Evolutionary conservation across 2,888 invertebrate species (phyloP), one percentile per base, ranked within the genome.

Genomic region (Dicroscelio sp.): DNA sequence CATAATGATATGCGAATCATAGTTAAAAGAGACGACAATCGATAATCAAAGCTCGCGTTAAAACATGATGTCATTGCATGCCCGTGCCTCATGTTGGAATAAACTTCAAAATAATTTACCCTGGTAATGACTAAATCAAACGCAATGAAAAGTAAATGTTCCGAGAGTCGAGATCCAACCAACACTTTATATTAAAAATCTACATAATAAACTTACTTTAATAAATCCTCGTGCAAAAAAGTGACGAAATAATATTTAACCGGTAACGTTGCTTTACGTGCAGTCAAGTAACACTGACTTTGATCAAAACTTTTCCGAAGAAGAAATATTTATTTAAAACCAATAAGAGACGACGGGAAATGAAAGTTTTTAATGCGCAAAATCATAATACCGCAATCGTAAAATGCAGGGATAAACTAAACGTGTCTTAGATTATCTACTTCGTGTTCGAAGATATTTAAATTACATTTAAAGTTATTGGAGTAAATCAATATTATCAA

Each of bases 221-320:
- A 84, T 88, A 78, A 84, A 78, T 84, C 78, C 30, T 33, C 65
- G 17, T 17, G 55, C 30, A n/a, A n/a, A n/a, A n/a, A n/a, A 82
- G 88, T 88, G 58, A 52, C 38, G 35, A 84, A 88, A 84, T 88
- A 83, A 84, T 88, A 84, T 83, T 88, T 88, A 84, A 88, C 84
- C 38, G 58, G 69, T 65, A 79, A 84, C 73, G 73, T 73, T 73
- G 65, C 84, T 73, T 67, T 73, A 86, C 82, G 27, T 75, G 67
- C 65, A 65, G 55, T 71, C 88, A 58, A 79, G 84, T 79, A 79
- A 71, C 78, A 84, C 60, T 63, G 78, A 84, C 71, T 88, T 88
- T 84, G 88, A 88, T 88, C 79, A 73, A 88, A 88, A 88, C 73
- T 88, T 88, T 84, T 79, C 30, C 83, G 23, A 23, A 20, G 5